Conservation (phyloP, 2,888 invertebrate genomes). For the Luffia ferchaultella region DNA sequence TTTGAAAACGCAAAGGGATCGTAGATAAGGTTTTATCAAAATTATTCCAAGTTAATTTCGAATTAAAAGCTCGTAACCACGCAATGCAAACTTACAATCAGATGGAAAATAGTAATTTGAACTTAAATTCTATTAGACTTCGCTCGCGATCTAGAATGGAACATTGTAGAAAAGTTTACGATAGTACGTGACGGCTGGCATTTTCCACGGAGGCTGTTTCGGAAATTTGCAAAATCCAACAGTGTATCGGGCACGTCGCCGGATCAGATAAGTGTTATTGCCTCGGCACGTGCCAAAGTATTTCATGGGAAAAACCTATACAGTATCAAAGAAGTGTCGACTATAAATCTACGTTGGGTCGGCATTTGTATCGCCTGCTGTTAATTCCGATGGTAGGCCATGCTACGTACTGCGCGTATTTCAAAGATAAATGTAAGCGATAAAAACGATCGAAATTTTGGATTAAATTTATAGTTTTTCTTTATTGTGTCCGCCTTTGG, state of each 20-base stretch:
- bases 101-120: slow-evolving; percentile 3
- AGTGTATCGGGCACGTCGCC: slow-evolving; percentile 12
- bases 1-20: too few species aligned
- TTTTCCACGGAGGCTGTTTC: slow-evolving; percentile 13
- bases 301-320: not conserved
- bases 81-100: not conserved
- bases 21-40: too few species aligned
- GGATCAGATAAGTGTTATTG: slow-evolving; percentile 22
- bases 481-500: too few species aligned
- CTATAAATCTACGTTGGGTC: not conserved
- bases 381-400: not conserved
- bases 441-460: too few species aligned
- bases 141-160: slow-evolving; percentile 13
- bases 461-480: too few species aligned
- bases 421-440: not conserved
- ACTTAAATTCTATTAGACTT: slow-evolving; percentile 16
- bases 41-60: too few species aligned
- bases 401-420: not conserved
- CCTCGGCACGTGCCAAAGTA: slow-evolving; percentile 11
- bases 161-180: slow-evolving; percentile 19
- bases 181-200: slow-evolving; percentile 18
- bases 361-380: not conserved
- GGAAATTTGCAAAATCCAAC: slow-evolving; percentile 22
- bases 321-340: not conserved
- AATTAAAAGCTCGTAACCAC: too few species aligned